A percentile compares a stretch with the other conserved stretches of the same genome.
Evolutionary conservation across 2,888 invertebrate genomes (phyloP).

Genomic region (Vanessa cardui): DNA sequence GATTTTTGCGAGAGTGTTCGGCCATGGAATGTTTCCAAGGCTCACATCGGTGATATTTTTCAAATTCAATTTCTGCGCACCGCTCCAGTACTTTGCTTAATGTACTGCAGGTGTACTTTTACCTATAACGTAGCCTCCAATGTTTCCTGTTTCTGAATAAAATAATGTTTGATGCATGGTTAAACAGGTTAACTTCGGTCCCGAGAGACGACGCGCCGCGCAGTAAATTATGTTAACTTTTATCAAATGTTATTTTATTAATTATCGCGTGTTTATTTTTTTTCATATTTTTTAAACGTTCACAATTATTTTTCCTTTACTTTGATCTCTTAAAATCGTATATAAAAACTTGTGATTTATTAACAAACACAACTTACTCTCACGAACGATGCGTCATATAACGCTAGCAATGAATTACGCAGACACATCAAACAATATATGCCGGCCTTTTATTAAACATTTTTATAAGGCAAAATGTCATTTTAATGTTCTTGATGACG

Average conservation of each 20-base stretch:
- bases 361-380: too few relatives aligned
- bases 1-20: constrained; percentile 15
- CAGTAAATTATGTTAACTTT: constrained; percentile 35
- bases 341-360: too few relatives aligned
- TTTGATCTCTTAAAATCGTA: too few relatives aligned
- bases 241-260: constrained; percentile 27
- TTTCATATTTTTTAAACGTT: background rate
- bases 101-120: constrained; percentile 54
- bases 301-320: too few relatives aligned
- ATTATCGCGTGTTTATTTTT: background rate
- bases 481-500: background rate
- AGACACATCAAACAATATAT: background rate
- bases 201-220: constrained; percentile 31
- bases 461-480: too few relatives aligned
- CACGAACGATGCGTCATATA: background rate
- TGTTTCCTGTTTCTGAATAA: constrained; percentile 48
- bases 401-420: background rate
- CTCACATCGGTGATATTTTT: constrained; percentile 47
- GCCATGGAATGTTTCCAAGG: constrained; percentile 42
- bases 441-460: too few relatives aligned
- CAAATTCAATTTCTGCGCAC: constrained; percentile 54
- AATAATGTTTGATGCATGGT: constrained; percentile 52
- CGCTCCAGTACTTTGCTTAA: constrained; percentile 51
- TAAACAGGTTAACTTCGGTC: constrained; percentile 39
- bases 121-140: constrained; percentile 50